Percentiles rank a stretch among this genome's conserved stretches.
These are phyloP conservation scores for Paraplagusia blochii DNA, from an alignment of 2,113 vertebrate species.

Conservation along the genomic window DNA sequence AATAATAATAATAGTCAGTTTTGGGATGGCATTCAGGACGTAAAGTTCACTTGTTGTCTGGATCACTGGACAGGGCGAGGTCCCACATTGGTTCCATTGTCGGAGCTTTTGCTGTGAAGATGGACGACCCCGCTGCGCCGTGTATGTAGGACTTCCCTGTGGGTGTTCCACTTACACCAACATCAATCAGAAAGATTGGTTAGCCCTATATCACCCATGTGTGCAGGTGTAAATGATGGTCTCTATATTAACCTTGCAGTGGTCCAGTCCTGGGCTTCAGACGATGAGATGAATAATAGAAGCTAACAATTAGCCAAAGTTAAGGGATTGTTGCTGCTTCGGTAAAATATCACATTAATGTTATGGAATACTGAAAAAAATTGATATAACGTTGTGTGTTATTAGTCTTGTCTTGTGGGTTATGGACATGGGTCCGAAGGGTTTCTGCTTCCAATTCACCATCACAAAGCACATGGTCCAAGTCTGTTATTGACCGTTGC, in stretches of 20 bases:
- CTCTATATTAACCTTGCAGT: conserved; percentile 16
- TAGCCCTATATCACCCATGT: conserved; percentile 8
- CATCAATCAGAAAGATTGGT: conserved; percentile 20
- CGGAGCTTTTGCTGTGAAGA: not conserved
- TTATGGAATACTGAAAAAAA: too few relatives aligned
- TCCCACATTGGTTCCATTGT: conserved; percentile 12
- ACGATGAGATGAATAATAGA: not conserved
- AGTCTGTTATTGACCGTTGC: too few relatives aligned
- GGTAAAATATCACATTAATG: too few relatives aligned
- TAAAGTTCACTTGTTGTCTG: not conserved
- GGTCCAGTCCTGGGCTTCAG: not conserved
- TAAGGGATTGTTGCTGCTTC: too few relatives aligned
- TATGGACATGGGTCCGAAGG: too few relatives aligned
- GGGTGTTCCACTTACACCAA: conserved; percentile 20
- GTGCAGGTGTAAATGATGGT: conserved; percentile 31
- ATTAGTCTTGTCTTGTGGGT: too few relatives aligned
- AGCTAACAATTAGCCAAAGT: not conserved
- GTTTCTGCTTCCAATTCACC: too few relatives aligned
- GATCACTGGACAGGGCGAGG: conserved; percentile 2
- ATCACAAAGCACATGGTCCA: too few relatives aligned
- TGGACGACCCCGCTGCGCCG: not conserved
- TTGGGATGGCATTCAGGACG: too few relatives aligned
- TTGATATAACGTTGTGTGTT: too few relatives aligned
- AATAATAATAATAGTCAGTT: too few relatives aligned
- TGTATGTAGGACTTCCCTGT: conserved; percentile 12